Conservation (phyloP, 2,113 vertebrate genomes). For the Sialia sialis region DNA sequence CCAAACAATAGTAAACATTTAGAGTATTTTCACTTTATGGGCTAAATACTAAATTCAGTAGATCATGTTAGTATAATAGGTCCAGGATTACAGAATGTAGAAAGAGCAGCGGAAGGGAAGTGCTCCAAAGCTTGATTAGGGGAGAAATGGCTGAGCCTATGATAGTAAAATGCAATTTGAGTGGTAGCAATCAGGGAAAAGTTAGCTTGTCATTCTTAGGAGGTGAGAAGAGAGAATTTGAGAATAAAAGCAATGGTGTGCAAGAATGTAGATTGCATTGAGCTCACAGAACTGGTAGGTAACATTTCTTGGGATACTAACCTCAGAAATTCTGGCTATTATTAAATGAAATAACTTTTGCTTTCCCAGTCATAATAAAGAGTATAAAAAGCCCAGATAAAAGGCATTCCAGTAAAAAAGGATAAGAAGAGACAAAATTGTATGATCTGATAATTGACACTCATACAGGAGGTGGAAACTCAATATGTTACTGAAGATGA, state of each 20-base stretch:
- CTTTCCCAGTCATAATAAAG: neutral
- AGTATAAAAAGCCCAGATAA: neutral
- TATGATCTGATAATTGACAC: neutral
- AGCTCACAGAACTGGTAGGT: neutral
- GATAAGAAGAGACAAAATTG: neutral
- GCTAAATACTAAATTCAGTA: neutral
- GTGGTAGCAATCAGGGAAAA: neutral
- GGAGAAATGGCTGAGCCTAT: neutral
- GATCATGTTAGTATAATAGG: neutral
- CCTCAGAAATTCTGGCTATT: neutral
- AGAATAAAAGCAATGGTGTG: neutral
- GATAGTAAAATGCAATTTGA: neutral
- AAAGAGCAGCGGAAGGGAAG: neutral
- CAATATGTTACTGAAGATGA: neutral
- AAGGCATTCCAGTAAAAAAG: neutral
- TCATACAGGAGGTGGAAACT: neutral
- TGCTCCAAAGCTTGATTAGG: neutral
- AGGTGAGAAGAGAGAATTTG: neutral
- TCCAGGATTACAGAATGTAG: neutral
- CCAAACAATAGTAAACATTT: neutral
- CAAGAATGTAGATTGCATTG: neutral
- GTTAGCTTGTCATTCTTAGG: neutral
- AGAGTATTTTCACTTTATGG: neutral
- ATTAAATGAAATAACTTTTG: neutral
- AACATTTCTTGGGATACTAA: neutral